Conservation (phyloP, 2,113 vertebrate species). For the Speoplatyrhinus poulsoni region DNA sequence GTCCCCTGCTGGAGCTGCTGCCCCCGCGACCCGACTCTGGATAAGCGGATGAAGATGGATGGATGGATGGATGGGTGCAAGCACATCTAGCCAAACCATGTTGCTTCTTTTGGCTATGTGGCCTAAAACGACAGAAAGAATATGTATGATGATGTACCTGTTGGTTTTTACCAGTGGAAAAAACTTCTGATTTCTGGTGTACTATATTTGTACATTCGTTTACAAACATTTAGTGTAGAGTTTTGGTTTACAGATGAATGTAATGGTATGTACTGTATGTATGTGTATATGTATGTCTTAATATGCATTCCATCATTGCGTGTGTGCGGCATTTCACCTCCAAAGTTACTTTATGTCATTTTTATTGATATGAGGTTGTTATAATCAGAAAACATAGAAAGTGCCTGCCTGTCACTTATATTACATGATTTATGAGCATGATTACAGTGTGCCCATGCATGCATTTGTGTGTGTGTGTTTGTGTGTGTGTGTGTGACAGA, state of each 20-base stretch:
- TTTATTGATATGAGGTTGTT: conserved; percentile 31
- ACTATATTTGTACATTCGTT: not conserved
- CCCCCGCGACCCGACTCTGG: too few relatives aligned
- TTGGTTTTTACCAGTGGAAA: not conserved
- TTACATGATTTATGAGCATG: conserved; percentile 1
- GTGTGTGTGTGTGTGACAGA: conserved; percentile 11
- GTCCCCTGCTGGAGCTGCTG: too few relatives aligned
- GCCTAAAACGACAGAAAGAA: conserved; percentile 16
- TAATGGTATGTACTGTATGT: not conserved
- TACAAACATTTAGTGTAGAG: not conserved
- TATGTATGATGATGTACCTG: not conserved
- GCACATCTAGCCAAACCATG: conserved; percentile 12
- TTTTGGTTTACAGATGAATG: too few relatives aligned
- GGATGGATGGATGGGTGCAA: too few relatives aligned
- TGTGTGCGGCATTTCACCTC: not conserved
- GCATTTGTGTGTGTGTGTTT: conserved; percentile 15
- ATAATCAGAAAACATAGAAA: conserved; percentile 27
- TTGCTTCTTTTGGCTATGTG: not conserved
- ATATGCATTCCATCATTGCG: conserved; percentile 2
- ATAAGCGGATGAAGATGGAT: too few relatives aligned
- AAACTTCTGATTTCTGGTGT: not conserved
- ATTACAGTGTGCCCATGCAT: not conserved
- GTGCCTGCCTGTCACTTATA: conserved; percentile 20
- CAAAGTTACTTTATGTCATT: conserved; percentile 4
- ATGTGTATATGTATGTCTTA: not conserved